phyloP scores from a whole-genome alignment of 2,888 invertebrate genomes.

The Macroteleia sp. region DNA sequence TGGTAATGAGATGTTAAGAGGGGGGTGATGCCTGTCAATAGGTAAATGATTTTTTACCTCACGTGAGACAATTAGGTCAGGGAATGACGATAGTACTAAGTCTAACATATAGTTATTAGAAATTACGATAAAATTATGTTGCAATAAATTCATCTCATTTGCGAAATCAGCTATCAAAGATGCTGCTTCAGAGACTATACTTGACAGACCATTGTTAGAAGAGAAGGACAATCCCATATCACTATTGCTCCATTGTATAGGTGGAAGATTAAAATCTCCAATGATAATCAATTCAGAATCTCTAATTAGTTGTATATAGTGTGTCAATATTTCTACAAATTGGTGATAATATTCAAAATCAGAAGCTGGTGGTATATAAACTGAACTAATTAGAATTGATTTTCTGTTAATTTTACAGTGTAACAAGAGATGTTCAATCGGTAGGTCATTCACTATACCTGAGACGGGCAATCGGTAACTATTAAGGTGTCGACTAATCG shows the following conservation, averaged over 20 bases:
- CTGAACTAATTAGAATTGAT: no score
- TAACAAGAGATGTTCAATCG: no score
- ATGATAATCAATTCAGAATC: no score
- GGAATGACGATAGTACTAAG: background rate
- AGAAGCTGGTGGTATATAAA: no score
- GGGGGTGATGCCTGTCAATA: background rate
- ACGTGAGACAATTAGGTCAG: background rate
- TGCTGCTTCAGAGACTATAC: background rate
- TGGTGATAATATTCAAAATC: no score
- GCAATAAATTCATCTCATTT: background rate
- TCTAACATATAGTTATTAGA: background rate
- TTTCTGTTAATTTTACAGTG: no score
- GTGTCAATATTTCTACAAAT: no score
- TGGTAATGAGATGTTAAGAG: background rate
- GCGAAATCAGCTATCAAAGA: background rate
- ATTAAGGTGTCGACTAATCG: background rate
- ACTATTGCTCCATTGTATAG: background rate
- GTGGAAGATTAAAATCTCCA: background rate
- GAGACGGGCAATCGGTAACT: background rate
- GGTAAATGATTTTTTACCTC: background rate
- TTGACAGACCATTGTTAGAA: background rate
- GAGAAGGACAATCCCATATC: no score
- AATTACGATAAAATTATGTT: background rate
- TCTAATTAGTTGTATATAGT: no score
- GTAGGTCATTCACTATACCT: background rate